These are phyloP conservation scores for Tonatia bakeri DNA, from an alignment of 2,113 vertebrate species.

Conservation along the genomic window DNA sequence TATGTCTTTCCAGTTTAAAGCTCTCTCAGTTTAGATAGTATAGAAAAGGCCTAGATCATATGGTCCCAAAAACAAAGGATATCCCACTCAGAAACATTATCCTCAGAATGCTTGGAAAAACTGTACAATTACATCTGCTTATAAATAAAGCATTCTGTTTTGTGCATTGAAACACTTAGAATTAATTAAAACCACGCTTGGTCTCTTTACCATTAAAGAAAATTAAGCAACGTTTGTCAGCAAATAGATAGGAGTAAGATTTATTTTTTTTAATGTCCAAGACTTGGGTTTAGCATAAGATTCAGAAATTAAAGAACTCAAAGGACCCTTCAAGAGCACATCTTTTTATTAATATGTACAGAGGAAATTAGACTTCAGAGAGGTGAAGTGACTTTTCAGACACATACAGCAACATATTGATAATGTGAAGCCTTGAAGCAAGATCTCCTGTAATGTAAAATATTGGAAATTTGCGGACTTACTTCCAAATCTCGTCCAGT, in stretches of 20 bases:
- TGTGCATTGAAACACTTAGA: background rate
- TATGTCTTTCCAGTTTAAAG: background rate
- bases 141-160: background rate
- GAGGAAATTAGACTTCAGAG: background rate
- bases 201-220: background rate
- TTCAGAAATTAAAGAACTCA: background rate
- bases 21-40: background rate
- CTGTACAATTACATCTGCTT: background rate
- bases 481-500: background rate
- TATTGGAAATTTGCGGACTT: background rate
- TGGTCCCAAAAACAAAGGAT: background rate
- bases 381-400: background rate
- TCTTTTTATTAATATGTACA: background rate
- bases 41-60: background rate
- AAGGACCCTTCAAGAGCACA: background rate
- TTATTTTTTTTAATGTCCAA: background rate
- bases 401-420: background rate
- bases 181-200: slow-evolving; percentile 13
- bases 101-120: background rate
- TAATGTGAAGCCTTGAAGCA: background rate
- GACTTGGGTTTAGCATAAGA: background rate
- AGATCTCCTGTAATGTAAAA: background rate
- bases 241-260: background rate
- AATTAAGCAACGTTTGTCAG: background rate
- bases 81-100: background rate